Evolutionary conservation across 2,888 invertebrate genomes (phyloP).

Genomic region (Temnothorax ravouxi): DNA sequence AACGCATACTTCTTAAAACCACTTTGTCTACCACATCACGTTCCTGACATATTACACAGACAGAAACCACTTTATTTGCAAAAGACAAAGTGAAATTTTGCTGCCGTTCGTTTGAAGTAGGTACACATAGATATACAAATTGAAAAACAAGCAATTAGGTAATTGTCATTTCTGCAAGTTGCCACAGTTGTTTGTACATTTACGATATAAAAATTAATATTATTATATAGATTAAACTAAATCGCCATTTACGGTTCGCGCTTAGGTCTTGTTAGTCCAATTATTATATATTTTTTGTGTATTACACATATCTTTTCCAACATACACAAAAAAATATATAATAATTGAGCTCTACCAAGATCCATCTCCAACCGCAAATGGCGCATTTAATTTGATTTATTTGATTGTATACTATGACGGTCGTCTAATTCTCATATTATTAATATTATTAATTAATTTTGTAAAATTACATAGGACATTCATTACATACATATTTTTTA

Average conservation of each 20-base stretch:
- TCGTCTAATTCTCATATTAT: background rate
- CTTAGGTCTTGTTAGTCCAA: no score
- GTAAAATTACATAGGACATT: background rate
- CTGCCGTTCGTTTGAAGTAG: background rate
- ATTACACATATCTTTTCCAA: no score
- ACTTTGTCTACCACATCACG: background rate
- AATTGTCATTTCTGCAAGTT: background rate
- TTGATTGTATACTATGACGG: no score
- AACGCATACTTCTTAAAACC: background rate
- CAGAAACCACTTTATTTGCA: background rate
- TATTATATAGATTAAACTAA: background rate
- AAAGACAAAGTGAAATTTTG: background rate
- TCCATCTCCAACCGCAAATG: no score
- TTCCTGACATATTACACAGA: background rate
- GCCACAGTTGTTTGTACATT: background rate
- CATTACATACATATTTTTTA: background rate
- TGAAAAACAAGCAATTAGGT: no score
- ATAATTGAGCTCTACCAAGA: no score
- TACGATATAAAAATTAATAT: background rate
- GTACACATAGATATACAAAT: background rate
- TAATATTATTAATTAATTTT: background rate
- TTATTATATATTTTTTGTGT: no score
- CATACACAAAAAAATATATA: no score
- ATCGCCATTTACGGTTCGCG: no score
- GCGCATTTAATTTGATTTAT: no score